These are phyloP conservation scores for Tenthredo scrophulariae DNA, from an alignment of 2,888 invertebrate genomes.

Conservation along the genomic window DNA sequence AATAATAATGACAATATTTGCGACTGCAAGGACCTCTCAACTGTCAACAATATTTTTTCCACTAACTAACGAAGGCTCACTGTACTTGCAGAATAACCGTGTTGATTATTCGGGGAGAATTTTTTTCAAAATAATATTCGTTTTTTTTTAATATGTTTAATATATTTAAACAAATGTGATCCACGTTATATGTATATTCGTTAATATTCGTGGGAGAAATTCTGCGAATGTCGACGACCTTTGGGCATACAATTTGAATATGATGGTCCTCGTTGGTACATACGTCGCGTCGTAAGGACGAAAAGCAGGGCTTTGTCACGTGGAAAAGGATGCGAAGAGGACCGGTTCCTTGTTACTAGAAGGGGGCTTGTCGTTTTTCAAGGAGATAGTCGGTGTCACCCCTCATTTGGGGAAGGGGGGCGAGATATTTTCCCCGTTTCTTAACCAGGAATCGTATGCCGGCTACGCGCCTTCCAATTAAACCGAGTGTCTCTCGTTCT, in stretches of 20 bases:
- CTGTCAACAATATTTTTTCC: neutral
- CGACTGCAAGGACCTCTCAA: neutral
- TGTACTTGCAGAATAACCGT: neutral
- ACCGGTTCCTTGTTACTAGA: conserved; percentile 50
- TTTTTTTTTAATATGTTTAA: no score
- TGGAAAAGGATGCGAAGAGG: conserved; percentile 43
- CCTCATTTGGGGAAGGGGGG: conserved; percentile 12
- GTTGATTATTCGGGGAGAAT: neutral
- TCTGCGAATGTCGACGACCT: conserved; percentile 29
- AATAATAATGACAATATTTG: neutral
- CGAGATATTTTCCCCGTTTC: conserved; percentile 46
- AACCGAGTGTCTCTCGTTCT: conserved; percentile 37
- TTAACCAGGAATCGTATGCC: neutral
- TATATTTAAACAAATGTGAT: no score
- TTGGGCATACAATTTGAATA: conserved; percentile 42
- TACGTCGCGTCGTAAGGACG: conserved; percentile 34
- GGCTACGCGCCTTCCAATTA: conserved; percentile 43
- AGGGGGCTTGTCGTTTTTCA: conserved; percentile 45
- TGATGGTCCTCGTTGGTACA: conserved; percentile 1
- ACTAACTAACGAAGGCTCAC: neutral
- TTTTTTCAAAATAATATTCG: no score
- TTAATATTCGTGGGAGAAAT: conserved; percentile 5
- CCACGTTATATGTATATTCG: neutral
- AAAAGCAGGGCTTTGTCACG: conserved; percentile 49
- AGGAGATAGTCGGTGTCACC: conserved; percentile 39